These are phyloP conservation scores for Hipparchia semele DNA, from an alignment of 2,888 invertebrate species.

Conservation along the genomic window DNA sequence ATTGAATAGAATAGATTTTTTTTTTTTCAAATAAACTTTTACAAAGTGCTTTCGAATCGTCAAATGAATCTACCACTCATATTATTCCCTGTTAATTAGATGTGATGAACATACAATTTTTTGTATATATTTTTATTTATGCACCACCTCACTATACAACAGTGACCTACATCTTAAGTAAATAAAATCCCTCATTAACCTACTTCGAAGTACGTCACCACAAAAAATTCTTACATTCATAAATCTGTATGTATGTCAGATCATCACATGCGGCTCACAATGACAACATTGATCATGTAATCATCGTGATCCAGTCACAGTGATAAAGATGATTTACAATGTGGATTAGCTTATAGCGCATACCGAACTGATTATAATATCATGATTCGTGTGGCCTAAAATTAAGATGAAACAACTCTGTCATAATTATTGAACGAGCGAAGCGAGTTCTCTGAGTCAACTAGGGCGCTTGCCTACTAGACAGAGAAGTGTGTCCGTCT, in stretches of 20 bases:
- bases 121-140: too few species aligned
- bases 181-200: neutral
- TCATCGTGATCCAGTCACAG: slow-evolving; percentile 1
- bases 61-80: neutral
- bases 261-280: slow-evolving; percentile 5
- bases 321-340: slow-evolving; percentile 13
- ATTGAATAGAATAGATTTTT: too few species aligned
- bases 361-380: neutral
- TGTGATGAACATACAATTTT: too few species aligned
- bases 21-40: neutral
- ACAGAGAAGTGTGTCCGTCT: too few species aligned
- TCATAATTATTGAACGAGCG: too few species aligned
- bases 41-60: neutral
- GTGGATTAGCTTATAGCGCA: neutral
- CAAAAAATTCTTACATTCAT: neutral
- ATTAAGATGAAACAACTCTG: slow-evolving; percentile 1
- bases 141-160: too few species aligned
- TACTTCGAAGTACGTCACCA: neutral
- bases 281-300: slow-evolving; percentile 12
- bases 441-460: too few species aligned
- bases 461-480: too few species aligned
- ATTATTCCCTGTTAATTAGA: too few species aligned
- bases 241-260: slow-evolving; percentile 2
- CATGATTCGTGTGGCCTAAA: slow-evolving; percentile 5
- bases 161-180: too few species aligned